Percentiles rank a stretch among this genome's conserved stretches.
phyloP scores from a whole-genome alignment of 2,797 vertebrate genomes.

The Yasuhikotakia modesta region DNA sequence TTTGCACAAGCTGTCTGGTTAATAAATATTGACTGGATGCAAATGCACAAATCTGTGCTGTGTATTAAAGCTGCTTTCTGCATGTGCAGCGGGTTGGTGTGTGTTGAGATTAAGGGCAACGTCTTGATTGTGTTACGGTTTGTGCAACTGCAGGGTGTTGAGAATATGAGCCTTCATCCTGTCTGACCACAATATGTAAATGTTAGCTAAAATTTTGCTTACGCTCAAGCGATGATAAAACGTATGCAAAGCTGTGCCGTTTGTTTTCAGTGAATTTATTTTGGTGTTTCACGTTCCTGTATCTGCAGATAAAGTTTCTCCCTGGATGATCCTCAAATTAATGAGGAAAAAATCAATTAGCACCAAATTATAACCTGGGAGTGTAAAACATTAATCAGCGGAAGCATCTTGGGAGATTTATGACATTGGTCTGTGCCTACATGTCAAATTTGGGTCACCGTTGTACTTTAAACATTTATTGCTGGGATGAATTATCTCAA shows the following conservation, averaged over 20 bases:
- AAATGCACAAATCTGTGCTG: slow-evolving; percentile 4
- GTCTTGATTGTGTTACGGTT: background rate
- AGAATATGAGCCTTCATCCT: background rate
- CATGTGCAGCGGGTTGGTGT: background rate
- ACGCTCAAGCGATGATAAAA: background rate
- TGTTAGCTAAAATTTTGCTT: background rate
- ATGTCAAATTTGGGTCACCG: slow-evolving; percentile 45
- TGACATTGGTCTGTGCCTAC: background rate
- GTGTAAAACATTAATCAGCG: slow-evolving; percentile 6
- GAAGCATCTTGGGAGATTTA: slow-evolving; percentile 22
- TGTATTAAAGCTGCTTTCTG: background rate
- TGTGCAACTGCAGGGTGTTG: background rate
- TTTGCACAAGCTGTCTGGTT: background rate
- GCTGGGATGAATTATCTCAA: slow-evolving; percentile 49
- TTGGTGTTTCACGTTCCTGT: too few species aligned
- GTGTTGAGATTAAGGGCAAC: background rate
- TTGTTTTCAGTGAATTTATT: too few species aligned
- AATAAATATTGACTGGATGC: background rate
- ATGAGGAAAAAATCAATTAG: background rate
- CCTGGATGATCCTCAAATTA: background rate
- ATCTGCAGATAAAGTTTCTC: background rate
- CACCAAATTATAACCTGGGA: slow-evolving; percentile 9
- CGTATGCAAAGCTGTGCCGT: background rate
- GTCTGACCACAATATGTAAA: background rate
- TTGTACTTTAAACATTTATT: slow-evolving; percentile 35